Evolutionary conservation across 2,888 invertebrate genomes (phyloP), one percentile per base, ranked within the genome.

Genomic region (Daptonema setosum): DNA sequence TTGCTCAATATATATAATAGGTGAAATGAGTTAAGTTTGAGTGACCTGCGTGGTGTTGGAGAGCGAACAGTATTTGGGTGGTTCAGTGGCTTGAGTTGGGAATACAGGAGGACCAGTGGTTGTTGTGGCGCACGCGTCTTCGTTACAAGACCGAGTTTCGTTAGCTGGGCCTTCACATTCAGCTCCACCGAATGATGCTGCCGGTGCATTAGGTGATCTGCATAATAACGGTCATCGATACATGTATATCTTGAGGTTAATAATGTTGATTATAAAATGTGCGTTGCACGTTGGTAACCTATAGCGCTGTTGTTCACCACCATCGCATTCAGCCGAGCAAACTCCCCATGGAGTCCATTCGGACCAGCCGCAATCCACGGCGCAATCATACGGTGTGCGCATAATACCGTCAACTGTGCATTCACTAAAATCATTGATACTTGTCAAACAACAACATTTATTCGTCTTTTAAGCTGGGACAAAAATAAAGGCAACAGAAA

Each of bases 311-410:
- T 56, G 56, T 20, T 22, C 26, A 2, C 56, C 56, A 26, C 56
- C 56, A 17, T 26, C 56, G 35, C 56, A 56, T 3, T 24, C 28
- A 2, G 25, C 52, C 22, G 56, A 43, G 52, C 56, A 56, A 17
- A 8, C 5, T 8, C 56, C 56, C 56, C 56, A 56, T 14, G 45
- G 22, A 26, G 56, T 28, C 56, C 56, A 56, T 14, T 56, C 52
- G 20, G 56, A 52, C 52, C 30, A 52, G 28, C 20, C 14, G 30
- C 56, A 56, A 41, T 56, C 56, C 20, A 8, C 29, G 3, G n/a
- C 28, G 51, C 55, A 55, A 5, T 47, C 50, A n/a, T 24, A 8
- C 22, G 24, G 26, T 8, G 51, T 28, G 26, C 48, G 26, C 8
- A 22, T 20, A 5, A 55, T n/a, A 25, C 55, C 55, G 14, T 52